Base-by-base conservation (phyloP, 2,888 invertebrate species). In the Theristus sp. region DNA sequence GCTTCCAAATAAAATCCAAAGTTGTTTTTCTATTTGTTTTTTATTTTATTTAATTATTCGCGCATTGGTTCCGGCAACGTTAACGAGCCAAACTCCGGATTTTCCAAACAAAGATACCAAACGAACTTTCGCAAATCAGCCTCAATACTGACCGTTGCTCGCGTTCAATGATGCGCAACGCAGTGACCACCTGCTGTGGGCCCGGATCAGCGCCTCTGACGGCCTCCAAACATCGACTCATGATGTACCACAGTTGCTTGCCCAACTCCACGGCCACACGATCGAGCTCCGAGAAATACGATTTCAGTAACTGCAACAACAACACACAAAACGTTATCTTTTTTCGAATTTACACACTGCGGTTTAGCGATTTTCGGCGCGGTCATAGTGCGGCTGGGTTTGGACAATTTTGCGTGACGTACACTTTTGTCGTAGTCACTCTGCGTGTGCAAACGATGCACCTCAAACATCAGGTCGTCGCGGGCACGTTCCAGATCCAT, bases 251-350 rank as follows among this genome's bases (percentile, higher is more conserved):
- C 56, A 98, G 81, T 62, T 68, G 65, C 49, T 64, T 63, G 25
- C 64, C 65, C n/a, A 71, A 62, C 10, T 86, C 79, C 65, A 84
- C 84, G 0, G 93, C 93, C 1, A 96, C 82, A 63, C 84, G 83
- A 75, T 90, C 87, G 0, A 98, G 93, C 74, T 94, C 91, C 66
- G 87, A 86, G 77, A 98, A 98, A 76, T 96, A 96, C 22, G 89
- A 87, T 75, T 90, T 89, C 1, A 98, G 77, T 80, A 93, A 87
- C 59, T 75, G 61, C 29, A 69, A 57, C 38, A n/a, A 10, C 6
- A 38, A 38, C 10, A 38, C 17, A 38, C 6, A 38, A 38, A 38
- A n/a, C n/a, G n/a, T n/a, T n/a, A n/a, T n/a, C n/a, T n/a, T n/a
- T n/a, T n/a, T n/a, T n/a, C n/a, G n/a, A n/a, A n/a, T n/a, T n/a